phyloP scores from a whole-genome alignment of 2,888 invertebrate genomes.

The Tachina grossa region DNA sequence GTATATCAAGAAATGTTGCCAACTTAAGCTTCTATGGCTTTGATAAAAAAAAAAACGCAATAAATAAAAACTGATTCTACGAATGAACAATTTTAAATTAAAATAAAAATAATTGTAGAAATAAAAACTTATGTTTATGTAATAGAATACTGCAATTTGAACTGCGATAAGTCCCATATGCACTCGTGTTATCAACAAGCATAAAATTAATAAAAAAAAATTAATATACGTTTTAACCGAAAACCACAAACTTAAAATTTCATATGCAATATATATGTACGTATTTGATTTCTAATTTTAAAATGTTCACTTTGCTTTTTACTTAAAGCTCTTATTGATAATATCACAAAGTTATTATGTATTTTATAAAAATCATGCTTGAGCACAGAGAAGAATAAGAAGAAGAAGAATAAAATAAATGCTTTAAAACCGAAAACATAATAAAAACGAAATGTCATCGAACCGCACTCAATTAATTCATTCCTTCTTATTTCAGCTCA shows the following conservation, averaged over 20 bases:
- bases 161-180: not conserved
- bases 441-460: constrained; percentile 69
- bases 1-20: too few species aligned
- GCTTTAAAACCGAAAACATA: constrained; percentile 22
- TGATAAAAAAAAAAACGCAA: too few species aligned
- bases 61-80: too few species aligned
- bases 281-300: not conserved
- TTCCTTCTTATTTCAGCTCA: constrained; percentile 30
- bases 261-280: too few species aligned
- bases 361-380: not conserved
- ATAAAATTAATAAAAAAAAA: not conserved
- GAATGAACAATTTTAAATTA: too few species aligned
- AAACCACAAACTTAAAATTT: not conserved
- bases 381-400: not conserved
- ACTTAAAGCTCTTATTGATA: not conserved
- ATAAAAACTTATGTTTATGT: too few species aligned
- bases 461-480: constrained; percentile 43
- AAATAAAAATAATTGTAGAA: too few species aligned
- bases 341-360: constrained; percentile 14
- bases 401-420: not conserved
- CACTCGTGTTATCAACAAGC: not conserved
- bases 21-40: too few species aligned
- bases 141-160: not conserved
- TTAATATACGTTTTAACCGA: not conserved
- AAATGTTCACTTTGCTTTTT: constrained; percentile 14